Conservation (phyloP, 2,888 invertebrate species). For the Acanthococcus lagerstroemiae region DNA sequence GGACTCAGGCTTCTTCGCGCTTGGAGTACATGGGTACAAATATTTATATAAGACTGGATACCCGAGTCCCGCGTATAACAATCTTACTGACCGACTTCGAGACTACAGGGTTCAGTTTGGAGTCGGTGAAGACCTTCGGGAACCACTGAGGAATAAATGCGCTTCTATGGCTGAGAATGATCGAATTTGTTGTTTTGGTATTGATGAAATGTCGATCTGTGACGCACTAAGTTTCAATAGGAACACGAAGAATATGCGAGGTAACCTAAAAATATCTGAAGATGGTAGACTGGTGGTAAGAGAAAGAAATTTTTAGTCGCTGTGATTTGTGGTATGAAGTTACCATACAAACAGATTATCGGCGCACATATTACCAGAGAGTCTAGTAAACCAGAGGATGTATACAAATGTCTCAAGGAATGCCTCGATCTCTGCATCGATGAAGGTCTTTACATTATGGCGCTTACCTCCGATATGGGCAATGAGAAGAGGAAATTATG, state of each 20-base stretch:
- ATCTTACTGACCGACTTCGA: background rate
- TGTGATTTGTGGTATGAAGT: background rate
- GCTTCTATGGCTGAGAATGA: background rate
- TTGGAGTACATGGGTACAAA: background rate
- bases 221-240: background rate
- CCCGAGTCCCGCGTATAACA: background rate
- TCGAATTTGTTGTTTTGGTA: background rate
- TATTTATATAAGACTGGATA: background rate
- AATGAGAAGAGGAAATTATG: background rate
- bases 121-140: background rate
- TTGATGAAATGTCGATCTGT: background rate
- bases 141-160: background rate
- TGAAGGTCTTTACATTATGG: background rate
- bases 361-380: background rate
- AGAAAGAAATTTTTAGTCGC: background rate
- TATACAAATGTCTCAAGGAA: background rate
- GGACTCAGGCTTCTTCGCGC: background rate
- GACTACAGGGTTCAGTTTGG: background rate
- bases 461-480: background rate
- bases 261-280: background rate
- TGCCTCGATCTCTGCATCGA: background rate
- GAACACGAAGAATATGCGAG: background rate
- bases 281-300: background rate
- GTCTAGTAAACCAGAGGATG: background rate
- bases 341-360: background rate